phyloP scores from a whole-genome alignment of 35 echinoderm and acorn worm genomes.

The Acanthaster planci region DNA sequence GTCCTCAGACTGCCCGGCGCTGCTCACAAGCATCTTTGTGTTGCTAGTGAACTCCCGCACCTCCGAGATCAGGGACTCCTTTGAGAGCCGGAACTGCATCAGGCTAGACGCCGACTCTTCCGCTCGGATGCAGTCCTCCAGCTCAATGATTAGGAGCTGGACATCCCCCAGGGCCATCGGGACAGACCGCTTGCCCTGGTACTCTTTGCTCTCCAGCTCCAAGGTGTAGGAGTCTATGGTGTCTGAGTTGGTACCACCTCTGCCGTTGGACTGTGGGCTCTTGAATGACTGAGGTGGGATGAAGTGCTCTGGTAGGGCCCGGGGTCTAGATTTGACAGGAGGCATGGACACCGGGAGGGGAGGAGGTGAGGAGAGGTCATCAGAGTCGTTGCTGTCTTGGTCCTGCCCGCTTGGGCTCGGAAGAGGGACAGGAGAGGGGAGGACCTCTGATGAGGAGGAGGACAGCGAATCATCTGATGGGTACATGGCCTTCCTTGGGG shows the following conservation, averaged over 20 bases:
- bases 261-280: not conserved
- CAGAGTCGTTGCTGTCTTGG: not conserved
- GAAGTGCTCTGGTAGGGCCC: conserved; percentile 3
- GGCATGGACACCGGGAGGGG: conserved; percentile 55
- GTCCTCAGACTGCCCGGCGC: conserved; percentile 62
- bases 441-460: conserved; percentile 3
- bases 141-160: conserved; percentile 51
- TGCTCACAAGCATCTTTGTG: conserved; percentile 93
- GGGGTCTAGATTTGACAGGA: conserved; percentile 1
- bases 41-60: conserved; percentile 90
- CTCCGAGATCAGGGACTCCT: conserved; percentile 66
- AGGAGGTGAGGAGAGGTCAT: conserved; percentile 51
- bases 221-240: conserved; percentile 1
- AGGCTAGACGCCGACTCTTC: conserved; percentile 10
- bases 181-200: conserved; percentile 47
- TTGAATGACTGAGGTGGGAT: conserved; percentile 11
- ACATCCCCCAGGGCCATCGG: conserved; percentile 62
- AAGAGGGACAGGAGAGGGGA: conserved; percentile 9
- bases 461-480: conserved; percentile 5
- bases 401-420: conserved; percentile 40
- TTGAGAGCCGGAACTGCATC: conserved; percentile 55
- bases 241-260: not conserved
- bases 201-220: conserved; percentile 79
- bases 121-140: conserved; percentile 42
- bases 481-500: conserved; percentile 31